Evolutionary conservation across 2,113 vertebrate species (phyloP).

Genomic region (Astatotilapia flaviijosephi): DNA sequence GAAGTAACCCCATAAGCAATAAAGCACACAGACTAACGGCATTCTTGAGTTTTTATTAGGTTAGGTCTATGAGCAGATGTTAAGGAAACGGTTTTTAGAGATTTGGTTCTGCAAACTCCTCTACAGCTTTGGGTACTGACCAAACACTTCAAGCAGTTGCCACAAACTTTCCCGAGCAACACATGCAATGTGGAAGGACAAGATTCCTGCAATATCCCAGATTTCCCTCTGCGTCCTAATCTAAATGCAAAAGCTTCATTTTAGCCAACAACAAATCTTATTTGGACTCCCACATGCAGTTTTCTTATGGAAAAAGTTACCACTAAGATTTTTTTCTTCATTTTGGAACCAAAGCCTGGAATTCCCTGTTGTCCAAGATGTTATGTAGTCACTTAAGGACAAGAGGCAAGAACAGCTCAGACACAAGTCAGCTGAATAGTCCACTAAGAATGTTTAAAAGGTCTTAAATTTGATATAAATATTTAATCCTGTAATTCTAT

Average conservation of each 20-base stretch:
- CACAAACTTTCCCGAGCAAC: neutral
- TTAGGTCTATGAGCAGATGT: slow-evolving; percentile 52
- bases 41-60: slow-evolving; percentile 62
- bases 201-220: neutral
- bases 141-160: neutral
- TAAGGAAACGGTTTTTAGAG: slow-evolving; percentile 4
- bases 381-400: neutral
- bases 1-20: slow-evolving; percentile 47
- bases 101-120: neutral
- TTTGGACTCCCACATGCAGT: neutral
- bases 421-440: neutral
- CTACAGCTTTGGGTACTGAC: neutral
- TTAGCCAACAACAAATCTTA: neutral
- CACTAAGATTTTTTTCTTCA: neutral
- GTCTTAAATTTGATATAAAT: neutral
- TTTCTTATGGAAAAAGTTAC: neutral
- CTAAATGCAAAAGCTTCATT: neutral
- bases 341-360: neutral
- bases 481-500: neutral
- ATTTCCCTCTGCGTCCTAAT: slow-evolving; percentile 1
- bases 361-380: slow-evolving; percentile 2
- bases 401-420: neutral
- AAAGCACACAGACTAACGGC: slow-evolving; percentile 39
- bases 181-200: neutral
- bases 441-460: neutral